phyloP scores from a whole-genome alignment of 1,140 invertebrate genomes.

The Mycetomoellerius zeteki region DNA sequence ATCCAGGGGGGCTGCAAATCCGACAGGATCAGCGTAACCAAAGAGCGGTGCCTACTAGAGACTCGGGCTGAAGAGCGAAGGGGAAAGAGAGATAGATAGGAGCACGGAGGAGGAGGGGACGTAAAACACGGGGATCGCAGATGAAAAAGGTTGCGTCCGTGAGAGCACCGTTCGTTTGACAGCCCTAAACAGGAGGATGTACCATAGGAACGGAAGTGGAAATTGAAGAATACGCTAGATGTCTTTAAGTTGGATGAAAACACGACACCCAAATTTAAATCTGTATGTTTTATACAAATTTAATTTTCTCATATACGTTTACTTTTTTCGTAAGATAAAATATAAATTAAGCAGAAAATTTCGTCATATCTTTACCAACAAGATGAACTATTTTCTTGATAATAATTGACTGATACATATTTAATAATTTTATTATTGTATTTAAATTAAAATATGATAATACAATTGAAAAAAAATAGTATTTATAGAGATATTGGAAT shows the following conservation, averaged over 20 bases:
- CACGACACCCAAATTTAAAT: slow-evolving; percentile 5
- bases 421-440: not conserved
- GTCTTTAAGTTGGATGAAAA: not conserved
- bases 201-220: not conserved
- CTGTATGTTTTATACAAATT: not conserved
- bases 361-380: not conserved
- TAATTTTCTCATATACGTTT: not conserved
- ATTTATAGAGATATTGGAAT: not conserved
- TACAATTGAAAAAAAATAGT: not conserved
- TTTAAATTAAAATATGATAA: not conserved
- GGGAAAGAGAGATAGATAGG: slow-evolving; percentile 29
- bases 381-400: not conserved
- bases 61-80: slow-evolving; percentile 8
- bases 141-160: slow-evolving; percentile 34
- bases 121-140: slow-evolving; percentile 26
- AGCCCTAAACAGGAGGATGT: slow-evolving; percentile 11
- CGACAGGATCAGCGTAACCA: slow-evolving; percentile 67
- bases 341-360: not conserved
- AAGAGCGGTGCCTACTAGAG: slow-evolving; percentile 55
- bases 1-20: slow-evolving; percentile 68
- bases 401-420: not conserved
- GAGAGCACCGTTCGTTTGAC: slow-evolving; percentile 21
- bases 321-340: not conserved
- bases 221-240: not conserved
- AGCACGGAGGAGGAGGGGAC: not conserved